Evolutionary conservation across 1,140 invertebrate genomes (phyloP).

Genomic region (Psilanteris sp.): DNA sequence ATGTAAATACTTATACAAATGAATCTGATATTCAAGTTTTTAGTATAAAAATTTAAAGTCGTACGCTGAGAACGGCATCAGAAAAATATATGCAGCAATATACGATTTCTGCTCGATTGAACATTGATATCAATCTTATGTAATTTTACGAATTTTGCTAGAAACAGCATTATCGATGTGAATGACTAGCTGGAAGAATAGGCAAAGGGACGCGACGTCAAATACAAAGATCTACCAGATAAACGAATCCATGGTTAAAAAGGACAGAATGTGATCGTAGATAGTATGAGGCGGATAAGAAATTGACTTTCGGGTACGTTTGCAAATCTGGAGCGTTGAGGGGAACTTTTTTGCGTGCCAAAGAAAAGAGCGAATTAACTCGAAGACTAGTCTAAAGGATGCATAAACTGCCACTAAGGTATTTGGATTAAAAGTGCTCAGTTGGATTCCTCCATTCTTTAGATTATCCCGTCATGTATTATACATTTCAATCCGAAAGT

Average conservation of each 20-base stretch:
- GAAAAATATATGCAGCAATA: conserved; percentile 37
- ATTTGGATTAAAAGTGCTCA: conserved; percentile 47
- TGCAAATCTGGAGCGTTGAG: conserved; percentile 1
- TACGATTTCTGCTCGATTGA: conserved; percentile 36
- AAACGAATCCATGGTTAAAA: conserved; percentile 45
- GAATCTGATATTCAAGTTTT: too few species aligned
- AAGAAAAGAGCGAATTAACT: conserved; percentile 59
- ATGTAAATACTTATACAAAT: too few species aligned
- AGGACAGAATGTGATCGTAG: conserved; percentile 53
- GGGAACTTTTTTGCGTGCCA: conserved; percentile 27
- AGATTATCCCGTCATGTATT: conserved; percentile 32
- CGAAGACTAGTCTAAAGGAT: conserved; percentile 17
- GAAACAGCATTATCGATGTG: conserved; percentile 51
- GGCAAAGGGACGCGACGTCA: conserved; percentile 37
- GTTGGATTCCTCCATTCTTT: conserved; percentile 28
- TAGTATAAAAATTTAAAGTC: too few species aligned
- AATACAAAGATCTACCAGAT: conserved; percentile 60
- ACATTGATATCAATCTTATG: conserved; percentile 40
- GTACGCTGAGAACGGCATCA: background rate
- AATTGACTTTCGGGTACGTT: conserved; percentile 57
- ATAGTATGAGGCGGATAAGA: conserved; percentile 52
- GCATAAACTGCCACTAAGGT: conserved; percentile 37
- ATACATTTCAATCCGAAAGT: conserved; percentile 35
- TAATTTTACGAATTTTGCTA: conserved; percentile 39
- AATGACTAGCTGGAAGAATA: conserved; percentile 43